These are phyloP conservation scores for Danaus plexippus DNA, from an alignment of 1,140 invertebrate species.

Conservation along the genomic window DNA sequence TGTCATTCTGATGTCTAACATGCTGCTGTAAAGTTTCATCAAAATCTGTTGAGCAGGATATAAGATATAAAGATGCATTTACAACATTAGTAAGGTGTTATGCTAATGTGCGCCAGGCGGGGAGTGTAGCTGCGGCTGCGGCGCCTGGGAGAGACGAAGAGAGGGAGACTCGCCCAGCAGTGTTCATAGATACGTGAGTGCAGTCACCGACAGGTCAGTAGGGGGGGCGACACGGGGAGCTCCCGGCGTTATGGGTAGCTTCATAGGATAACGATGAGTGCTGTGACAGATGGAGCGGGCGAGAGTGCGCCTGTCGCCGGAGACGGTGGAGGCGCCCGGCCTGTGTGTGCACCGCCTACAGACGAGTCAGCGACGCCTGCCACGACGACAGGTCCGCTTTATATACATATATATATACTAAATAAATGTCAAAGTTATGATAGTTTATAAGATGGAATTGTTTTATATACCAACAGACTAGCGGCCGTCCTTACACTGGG, in stretches of 20 bases:
- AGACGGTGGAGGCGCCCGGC: slow-evolving; percentile 43
- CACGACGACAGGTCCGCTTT: slow-evolving; percentile 44
- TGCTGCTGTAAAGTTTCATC: too few species aligned
- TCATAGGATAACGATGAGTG: not conserved
- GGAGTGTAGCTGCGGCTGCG: slow-evolving; percentile 56
- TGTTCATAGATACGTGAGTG: slow-evolving; percentile 57
- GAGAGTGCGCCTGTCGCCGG: slow-evolving; percentile 48
- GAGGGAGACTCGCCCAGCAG: slow-evolving; percentile 54
- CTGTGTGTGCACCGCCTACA: slow-evolving; percentile 64
- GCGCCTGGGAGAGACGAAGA: slow-evolving; percentile 52
- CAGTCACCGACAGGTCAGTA: slow-evolving; percentile 44
- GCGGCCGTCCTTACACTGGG: slow-evolving; percentile 52
- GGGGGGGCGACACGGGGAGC: too few species aligned
- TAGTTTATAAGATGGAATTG: not conserved
- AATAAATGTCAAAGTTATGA: too few species aligned
- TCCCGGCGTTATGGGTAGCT: too few species aligned
- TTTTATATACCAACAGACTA: slow-evolving; percentile 28
- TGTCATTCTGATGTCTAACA: too few species aligned
- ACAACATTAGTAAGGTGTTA: not conserved
- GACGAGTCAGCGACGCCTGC: slow-evolving; percentile 50
- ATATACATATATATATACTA: too few species aligned
- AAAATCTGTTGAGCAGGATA: not conserved
- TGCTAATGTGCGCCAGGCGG: slow-evolving; percentile 20
- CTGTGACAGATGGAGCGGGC: slow-evolving; percentile 37
- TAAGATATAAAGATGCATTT: not conserved